These are phyloP conservation scores for Clangula hyemalis DNA, from an alignment of 2,797 vertebrate species.

Conservation along the genomic window DNA sequence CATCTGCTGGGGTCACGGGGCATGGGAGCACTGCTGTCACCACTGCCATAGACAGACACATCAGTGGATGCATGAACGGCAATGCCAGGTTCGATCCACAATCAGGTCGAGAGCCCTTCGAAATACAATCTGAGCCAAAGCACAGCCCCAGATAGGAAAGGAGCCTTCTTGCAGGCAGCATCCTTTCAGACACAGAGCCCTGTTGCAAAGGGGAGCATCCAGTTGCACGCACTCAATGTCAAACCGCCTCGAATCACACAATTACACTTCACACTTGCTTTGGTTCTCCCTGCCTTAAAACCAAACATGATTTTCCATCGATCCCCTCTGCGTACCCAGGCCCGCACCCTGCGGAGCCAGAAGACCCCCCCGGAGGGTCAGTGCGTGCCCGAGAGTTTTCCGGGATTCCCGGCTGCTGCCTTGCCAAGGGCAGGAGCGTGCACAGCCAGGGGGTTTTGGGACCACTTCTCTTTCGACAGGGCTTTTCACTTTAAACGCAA, in stretches of 20 bases:
- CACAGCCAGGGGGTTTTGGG: background rate
- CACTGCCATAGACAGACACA: slow-evolving; percentile 44
- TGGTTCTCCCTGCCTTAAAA: background rate
- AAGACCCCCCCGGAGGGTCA: background rate
- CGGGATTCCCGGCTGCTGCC: background rate
- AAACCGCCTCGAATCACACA: background rate
- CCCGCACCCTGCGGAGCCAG: background rate
- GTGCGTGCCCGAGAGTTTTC: background rate
- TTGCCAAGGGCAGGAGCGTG: slow-evolving; percentile 20
- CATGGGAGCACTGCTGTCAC: slow-evolving; percentile 62
- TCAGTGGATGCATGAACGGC: slow-evolving; percentile 10
- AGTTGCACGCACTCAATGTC: background rate
- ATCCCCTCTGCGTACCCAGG: background rate
- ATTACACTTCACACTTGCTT: background rate
- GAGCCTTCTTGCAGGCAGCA: background rate
- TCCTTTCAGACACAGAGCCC: background rate
- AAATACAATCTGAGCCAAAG: background rate
- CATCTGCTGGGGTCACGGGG: background rate
- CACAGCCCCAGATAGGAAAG: background rate
- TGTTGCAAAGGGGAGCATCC: slow-evolving; percentile 3
- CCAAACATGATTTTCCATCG: background rate
- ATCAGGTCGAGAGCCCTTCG: background rate
- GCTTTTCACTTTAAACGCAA: background rate
- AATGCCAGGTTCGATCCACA: slow-evolving; percentile 55
- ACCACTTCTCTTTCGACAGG: background rate